These are phyloP conservation scores for Lacanobia oleracea DNA, from an alignment of 2,888 invertebrate species.

Conservation along the genomic window DNA sequence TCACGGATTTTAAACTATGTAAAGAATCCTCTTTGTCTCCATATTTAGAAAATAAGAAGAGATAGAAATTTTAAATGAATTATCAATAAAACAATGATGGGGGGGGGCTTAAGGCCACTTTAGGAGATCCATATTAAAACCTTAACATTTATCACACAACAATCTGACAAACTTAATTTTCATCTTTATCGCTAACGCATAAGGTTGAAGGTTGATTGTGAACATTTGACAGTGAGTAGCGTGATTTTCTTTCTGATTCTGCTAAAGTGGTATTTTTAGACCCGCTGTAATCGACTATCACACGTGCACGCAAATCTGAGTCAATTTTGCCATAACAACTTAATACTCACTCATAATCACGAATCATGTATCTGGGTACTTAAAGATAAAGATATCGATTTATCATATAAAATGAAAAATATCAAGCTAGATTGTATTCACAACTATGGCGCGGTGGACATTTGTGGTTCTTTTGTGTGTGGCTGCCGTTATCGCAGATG, in stretches of 20 bases:
- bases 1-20: too few relatives aligned
- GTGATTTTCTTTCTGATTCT: too few relatives aligned
- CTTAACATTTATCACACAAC: too few relatives aligned
- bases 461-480: slow-evolving; percentile 17
- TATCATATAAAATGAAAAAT: not conserved
- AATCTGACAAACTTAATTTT: too few relatives aligned
- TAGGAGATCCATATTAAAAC: too few relatives aligned
- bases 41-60: too few relatives aligned
- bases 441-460: slow-evolving; percentile 31
- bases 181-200: too few relatives aligned
- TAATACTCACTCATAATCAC: not conserved
- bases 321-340: not conserved
- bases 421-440: not conserved
- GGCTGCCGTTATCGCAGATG: slow-evolving; percentile 1
- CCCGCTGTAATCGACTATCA: not conserved
- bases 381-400: not conserved
- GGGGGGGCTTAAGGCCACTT: too few relatives aligned
- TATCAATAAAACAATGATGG: not conserved
- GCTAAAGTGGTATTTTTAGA: too few relatives aligned
- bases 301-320: not conserved
- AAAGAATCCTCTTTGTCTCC: too few relatives aligned
- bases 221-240: too few relatives aligned
- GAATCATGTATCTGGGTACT: not conserved
- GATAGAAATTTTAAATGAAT: not conserved
- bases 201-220: too few relatives aligned